Conservation (phyloP, 2,113 vertebrate species). For the Eubucco bourcierii region DNA sequence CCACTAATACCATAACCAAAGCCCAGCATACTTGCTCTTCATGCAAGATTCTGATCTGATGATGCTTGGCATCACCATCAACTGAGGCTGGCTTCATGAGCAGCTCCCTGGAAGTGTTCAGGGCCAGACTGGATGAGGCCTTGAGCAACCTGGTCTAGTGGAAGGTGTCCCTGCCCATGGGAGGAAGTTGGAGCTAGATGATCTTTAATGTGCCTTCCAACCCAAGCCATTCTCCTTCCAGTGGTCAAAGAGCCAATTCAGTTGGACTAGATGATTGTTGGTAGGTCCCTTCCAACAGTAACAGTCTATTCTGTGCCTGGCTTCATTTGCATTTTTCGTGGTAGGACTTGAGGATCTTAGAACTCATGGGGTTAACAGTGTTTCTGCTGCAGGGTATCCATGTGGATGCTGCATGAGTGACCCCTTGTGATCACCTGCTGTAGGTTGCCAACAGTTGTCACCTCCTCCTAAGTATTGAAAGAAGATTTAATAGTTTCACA, state of each 20-base stretch:
- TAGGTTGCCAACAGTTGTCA: background rate
- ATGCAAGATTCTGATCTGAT: background rate
- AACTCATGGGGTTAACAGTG: background rate
- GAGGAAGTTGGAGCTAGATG: no score
- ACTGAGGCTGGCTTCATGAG: no score
- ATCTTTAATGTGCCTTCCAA: no score
- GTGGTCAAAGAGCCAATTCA: background rate
- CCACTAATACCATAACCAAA: background rate
- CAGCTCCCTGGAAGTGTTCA: no score
- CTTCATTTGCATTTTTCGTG: rapidly evolving
- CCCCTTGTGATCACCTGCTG: background rate
- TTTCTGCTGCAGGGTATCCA: background rate
- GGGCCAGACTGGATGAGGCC: no score
- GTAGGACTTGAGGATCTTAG: background rate
- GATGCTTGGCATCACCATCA: background rate
- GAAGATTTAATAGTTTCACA: background rate
- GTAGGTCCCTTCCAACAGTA: background rate
- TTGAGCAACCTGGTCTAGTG: no score
- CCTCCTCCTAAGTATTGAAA: background rate
- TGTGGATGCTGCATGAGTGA: background rate
- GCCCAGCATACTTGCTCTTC: background rate
- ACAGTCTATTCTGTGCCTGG: background rate
- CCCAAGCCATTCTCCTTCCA: no score
- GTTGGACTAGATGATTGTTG: background rate
- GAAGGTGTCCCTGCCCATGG: no score